Evolutionary conservation across 2,888 invertebrate genomes (phyloP), one percentile per base, ranked within the genome.

Genomic region (Ectropis crepuscularia): DNA sequence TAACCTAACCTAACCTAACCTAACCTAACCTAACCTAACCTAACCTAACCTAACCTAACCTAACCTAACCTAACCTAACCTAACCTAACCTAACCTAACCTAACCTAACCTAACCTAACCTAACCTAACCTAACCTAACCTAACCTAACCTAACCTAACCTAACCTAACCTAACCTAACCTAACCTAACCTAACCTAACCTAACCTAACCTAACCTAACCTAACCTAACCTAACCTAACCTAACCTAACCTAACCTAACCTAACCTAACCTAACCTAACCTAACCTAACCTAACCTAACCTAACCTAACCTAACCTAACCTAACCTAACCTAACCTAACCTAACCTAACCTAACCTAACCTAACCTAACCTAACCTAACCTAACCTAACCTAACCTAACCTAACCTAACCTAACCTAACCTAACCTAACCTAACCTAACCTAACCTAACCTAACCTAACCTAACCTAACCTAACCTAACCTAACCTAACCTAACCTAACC

Each of bases 1-100:
- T 46, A 46, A 46, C 46, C 46, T 46, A 46, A 46, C 46, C 46
- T 46, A 46, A 46, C 46, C 46, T 46, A 46, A 46, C 46, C 46
- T 46, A 46, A 46, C 46, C 46, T 46, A 46, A 46, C 46, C 46
- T 46, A 46, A 46, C 46, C 46, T 46, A 46, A 46, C 46, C 46
- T 46, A 46, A 46, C 46, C 46, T 46, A 46, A 46, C 46, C 46
- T 46, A 46, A 46, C 46, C 46, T 46, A 46, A 46, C 46, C 46
- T 46, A 46, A 46, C 46, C 46, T 46, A 46, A 46, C 46, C 46
- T 46, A 46, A 46, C 46, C 46, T 46, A 46, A 46, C 46, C 46
- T 46, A 46, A 46, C 46, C 46, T 46, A 46, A 46, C 46, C 46
- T 46, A 46, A 46, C 46, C 46, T 46, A 46, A 46, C 46, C 46